Percentiles rank a stretch among this genome's conserved stretches.
Evolutionary conservation across 2,113 vertebrate genomes (phyloP).

Genomic region (Crypturellus undulatus): DNA sequence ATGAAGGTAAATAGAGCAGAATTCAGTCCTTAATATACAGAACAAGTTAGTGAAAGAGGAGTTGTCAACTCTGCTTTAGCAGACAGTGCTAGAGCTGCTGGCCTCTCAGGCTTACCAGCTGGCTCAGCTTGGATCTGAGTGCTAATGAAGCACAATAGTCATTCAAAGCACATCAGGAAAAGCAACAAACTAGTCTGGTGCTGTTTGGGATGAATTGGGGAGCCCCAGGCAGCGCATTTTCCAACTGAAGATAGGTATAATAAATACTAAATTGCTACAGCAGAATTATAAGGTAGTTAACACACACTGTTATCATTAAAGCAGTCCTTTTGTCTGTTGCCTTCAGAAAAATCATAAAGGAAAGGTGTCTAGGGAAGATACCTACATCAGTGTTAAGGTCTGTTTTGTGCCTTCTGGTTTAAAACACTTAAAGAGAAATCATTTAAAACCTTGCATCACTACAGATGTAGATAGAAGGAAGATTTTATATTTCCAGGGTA

Average conservation of each 20-base stretch:
- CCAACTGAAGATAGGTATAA: background rate
- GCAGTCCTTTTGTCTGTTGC: background rate
- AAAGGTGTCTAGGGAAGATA: background rate
- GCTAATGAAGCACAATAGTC: background rate
- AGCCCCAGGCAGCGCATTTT: conserved; percentile 36
- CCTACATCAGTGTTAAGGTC: background rate
- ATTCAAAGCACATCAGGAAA: background rate
- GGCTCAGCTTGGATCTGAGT: background rate
- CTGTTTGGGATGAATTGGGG: background rate
- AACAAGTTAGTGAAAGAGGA: conserved; percentile 7
- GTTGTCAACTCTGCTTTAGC: conserved; percentile 29
- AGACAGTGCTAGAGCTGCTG: background rate
- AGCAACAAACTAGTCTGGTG: background rate
- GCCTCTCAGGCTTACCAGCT: background rate
- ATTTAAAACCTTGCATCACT: background rate
- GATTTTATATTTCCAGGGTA: background rate
- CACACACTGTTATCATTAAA: background rate
- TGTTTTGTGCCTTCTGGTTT: background rate
- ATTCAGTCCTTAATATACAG: background rate
- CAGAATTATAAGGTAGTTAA: conserved; percentile 32
- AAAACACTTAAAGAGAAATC: background rate
- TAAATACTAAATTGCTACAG: conserved; percentile 7
- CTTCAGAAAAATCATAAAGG: background rate
- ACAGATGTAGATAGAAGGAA: background rate
- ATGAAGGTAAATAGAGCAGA: background rate